Evolutionary conservation across 2,888 invertebrate species (phyloP).

Genomic region (Thecocarcelia acutangulata): DNA sequence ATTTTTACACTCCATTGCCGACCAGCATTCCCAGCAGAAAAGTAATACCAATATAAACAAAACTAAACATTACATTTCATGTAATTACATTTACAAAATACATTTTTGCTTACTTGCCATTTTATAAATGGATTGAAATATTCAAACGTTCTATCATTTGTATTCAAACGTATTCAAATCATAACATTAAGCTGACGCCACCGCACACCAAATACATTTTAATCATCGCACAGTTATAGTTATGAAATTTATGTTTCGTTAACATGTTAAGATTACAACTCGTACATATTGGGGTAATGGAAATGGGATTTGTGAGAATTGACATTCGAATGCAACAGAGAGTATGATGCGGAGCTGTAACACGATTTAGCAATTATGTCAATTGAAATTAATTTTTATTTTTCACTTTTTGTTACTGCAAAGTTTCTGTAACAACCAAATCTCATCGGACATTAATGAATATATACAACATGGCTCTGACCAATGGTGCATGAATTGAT

Average conservation of each 20-base stretch:
- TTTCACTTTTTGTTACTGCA: not conserved
- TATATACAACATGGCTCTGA: constrained; percentile 17
- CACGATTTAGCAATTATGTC: constrained; percentile 65
- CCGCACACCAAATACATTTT: constrained; percentile 35
- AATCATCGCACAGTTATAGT: constrained; percentile 38
- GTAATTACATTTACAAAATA: constrained; percentile 31
- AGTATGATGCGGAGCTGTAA: constrained; percentile 36
- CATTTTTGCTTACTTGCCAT: constrained; percentile 9
- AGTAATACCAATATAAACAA: not conserved
- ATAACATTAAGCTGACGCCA: constrained; percentile 56
- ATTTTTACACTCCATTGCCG: too few species aligned
- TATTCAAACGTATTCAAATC: constrained; percentile 51
- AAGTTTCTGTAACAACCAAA: not conserved
- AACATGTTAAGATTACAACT: constrained; percentile 42
- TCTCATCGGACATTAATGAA: not conserved
- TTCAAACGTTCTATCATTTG: constrained; percentile 18
- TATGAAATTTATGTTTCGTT: constrained; percentile 52
- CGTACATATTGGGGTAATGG: constrained; percentile 5
- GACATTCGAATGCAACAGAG: constrained; percentile 6
- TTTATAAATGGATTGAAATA: not conserved
- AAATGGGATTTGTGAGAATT: constrained; percentile 22
- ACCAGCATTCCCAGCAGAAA: too few species aligned
- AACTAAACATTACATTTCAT: not conserved
- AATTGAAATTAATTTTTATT: constrained; percentile 52
- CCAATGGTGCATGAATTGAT: constrained; percentile 48